Evolutionary conservation across 2,113 vertebrate species (phyloP), one percentile per base, ranked within the genome.

Genomic region (Chaetops frenatus): DNA sequence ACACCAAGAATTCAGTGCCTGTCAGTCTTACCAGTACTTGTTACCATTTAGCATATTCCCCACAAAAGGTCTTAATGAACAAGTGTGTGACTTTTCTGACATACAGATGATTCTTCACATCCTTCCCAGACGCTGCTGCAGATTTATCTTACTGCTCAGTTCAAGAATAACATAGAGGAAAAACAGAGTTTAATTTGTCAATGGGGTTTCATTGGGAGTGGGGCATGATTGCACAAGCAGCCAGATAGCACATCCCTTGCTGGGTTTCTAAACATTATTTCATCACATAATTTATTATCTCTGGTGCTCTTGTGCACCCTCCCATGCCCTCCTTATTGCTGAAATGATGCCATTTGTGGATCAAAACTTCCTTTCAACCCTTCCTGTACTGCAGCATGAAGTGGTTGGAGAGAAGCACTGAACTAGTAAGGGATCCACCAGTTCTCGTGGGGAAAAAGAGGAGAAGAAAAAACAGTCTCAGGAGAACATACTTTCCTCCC

Each of bases 81-180:
- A 87, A 69, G 13, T 4, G 2, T 3, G 1, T 38, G 36, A 18
- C 15, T 90, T 90, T 47, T 53, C 38, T 78, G 57, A 61, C 31
- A 53, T 5, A 3, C 6, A 22, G 44, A 31, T 45, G 17, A 51
- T 57, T 25, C 11, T 18, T 73, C 48, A 24, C 20, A 33, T 53
- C 44, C 40, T 72, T 79, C 21, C 61, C 61, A 69, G 27, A 29
- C 0, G 0, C 13, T 19, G 17, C 15, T 74, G 15, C 22, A 78
- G 22, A 29, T 86, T 71, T 74, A 28, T 72, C 35, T 61, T 45
- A 56, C 44, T 44, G 23, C 21, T 81, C 40, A 64, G 45, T 9
- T 65, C 61, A 48, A 60, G 44, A 73, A 86, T 69, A 85, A 6
- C n/a, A 45, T 4, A 58, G 31, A 73, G 14, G 10, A 38, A 70